phyloP scores from a whole-genome alignment of 2,888 invertebrate species.

The Quadroppia sp. region DNA sequence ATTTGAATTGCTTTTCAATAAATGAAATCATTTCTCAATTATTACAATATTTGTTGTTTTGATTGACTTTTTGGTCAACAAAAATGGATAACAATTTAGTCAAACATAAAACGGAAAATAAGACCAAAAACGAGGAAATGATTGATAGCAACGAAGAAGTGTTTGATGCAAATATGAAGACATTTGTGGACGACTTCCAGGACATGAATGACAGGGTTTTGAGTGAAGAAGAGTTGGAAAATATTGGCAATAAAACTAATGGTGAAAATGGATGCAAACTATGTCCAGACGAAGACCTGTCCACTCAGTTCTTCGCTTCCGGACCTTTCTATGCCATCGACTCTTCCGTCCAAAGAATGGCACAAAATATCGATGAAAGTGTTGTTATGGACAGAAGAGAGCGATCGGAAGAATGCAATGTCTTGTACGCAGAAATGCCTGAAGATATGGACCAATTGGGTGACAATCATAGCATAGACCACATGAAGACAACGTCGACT shows the following conservation, averaged over 20 bases:
- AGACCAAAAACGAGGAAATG: constrained; percentile 1
- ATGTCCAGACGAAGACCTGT: constrained; percentile 10
- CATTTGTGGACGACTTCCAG: not conserved
- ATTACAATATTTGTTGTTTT: not conserved
- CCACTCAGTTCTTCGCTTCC: constrained; percentile 36
- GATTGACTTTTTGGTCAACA: not conserved
- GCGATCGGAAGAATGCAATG: constrained; percentile 27
- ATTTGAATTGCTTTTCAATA: not conserved
- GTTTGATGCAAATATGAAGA: not conserved
- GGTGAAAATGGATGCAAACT: not conserved
- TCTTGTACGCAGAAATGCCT: constrained; percentile 38
- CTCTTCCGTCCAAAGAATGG: not conserved
- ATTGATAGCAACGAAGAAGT: not conserved
- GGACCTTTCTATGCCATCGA: constrained; percentile 39
- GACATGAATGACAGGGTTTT: not conserved
- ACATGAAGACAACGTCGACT: not conserved
- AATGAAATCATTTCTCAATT: not conserved
- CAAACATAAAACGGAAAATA: not conserved
- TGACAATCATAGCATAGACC: not conserved
- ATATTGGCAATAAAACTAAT: not conserved
- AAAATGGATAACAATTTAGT: not conserved
- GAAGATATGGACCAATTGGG: not conserved
- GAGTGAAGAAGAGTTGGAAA: not conserved
- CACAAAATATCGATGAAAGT: not conserved
- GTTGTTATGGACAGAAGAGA: not conserved